These are phyloP conservation scores for Crotophaga sulcirostris DNA, from an alignment of 2,113 vertebrate species.

Conservation along the genomic window DNA sequence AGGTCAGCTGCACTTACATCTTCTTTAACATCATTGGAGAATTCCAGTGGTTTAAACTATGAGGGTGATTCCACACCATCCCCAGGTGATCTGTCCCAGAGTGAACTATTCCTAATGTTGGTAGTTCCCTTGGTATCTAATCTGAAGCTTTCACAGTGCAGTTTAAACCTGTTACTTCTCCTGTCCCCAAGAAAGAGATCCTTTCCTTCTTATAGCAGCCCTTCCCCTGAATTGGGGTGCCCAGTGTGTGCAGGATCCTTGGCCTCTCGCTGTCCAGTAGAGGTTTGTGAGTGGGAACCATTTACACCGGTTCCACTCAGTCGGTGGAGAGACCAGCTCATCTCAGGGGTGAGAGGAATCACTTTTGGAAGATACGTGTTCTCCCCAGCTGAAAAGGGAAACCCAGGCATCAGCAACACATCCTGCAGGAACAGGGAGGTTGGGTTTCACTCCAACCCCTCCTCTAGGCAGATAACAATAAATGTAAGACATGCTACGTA, in stretches of 20 bases:
- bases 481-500: neutral
- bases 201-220: neutral
- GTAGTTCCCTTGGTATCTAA: neutral
- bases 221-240: neutral
- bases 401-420: neutral
- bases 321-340: neutral
- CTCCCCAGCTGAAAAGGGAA: neutral
- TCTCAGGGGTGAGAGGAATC: neutral
- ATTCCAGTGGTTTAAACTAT: neutral
- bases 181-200: neutral
- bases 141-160: neutral
- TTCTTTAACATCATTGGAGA: neutral
- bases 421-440: neutral
- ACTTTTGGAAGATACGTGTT: neutral
- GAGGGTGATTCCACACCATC: neutral
- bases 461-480: neutral
- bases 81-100: neutral
- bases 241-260: fast-evolving
- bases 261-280: neutral
- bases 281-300: neutral
- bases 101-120: neutral
- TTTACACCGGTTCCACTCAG: neutral
- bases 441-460: neutral
- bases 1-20: neutral
- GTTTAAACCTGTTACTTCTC: neutral